Percentiles rank a stretch among this genome's conserved stretches.
phyloP scores from a whole-genome alignment of 1,140 invertebrate species.

The Catajapyx aquilonaris region DNA sequence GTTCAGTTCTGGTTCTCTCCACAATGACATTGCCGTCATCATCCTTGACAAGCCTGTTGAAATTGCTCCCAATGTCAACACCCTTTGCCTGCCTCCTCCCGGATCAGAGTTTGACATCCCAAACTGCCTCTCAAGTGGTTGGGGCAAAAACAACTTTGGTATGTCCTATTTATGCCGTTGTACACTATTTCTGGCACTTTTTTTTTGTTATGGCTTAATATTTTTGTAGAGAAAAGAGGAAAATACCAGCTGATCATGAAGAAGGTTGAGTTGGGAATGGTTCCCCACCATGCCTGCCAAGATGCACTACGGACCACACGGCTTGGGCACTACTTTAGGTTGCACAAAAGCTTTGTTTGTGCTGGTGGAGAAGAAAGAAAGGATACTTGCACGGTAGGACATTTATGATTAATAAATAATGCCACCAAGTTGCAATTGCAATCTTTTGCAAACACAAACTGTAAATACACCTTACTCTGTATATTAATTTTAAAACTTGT shows the following conservation, averaged over 20 bases:
- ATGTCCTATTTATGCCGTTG: too few species aligned
- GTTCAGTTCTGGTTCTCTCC: constrained; percentile 28
- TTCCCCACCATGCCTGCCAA: constrained; percentile 31
- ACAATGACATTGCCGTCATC: constrained; percentile 44
- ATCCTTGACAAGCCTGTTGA: constrained; percentile 30
- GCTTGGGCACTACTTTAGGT: constrained; percentile 32
- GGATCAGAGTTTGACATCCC: constrained; percentile 17
- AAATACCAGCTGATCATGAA: constrained; percentile 50
- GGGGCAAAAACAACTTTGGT: constrained; percentile 18
- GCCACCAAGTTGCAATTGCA: too few species aligned
- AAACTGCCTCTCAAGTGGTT: constrained; percentile 23
- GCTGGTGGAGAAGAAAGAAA: constrained; percentile 41
- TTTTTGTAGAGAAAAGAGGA: constrained; percentile 26
- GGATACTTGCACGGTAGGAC: constrained; percentile 34
- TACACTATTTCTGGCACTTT: constrained; percentile 1
- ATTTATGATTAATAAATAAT: constrained; percentile 2
- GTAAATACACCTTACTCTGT: too few species aligned
- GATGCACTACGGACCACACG: constrained; percentile 29
- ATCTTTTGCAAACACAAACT: too few species aligned
- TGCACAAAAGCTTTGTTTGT: constrained; percentile 45
- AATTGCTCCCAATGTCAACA: constrained; percentile 39
- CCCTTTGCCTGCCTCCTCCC: constrained; percentile 40
- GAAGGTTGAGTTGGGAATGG: constrained; percentile 39
- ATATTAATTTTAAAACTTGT: too few species aligned
- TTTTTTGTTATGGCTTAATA: too few species aligned